Percentiles rank a stretch among this genome's conserved stretches.
phyloP scores from a whole-genome alignment of 2,797 vertebrate species.

The Apogon talboti region DNA sequence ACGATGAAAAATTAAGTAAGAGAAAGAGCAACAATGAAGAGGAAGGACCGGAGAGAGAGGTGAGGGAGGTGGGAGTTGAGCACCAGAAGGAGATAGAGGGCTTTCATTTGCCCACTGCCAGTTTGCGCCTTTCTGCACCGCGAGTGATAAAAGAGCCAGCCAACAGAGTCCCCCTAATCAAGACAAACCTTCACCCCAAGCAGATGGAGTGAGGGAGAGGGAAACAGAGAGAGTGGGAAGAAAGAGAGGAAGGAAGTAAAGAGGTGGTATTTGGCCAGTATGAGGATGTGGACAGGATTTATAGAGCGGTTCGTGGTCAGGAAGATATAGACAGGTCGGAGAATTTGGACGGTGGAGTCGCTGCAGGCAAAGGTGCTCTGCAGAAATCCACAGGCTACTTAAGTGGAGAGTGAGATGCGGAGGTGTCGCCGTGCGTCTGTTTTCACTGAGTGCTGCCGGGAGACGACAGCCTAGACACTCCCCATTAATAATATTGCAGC shows the following conservation, averaged over 20 bases:
- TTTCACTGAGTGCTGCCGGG: conserved; percentile 65
- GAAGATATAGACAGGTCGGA: conserved; percentile 53
- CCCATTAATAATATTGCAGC: conserved; percentile 78
- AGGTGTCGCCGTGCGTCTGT: conserved; percentile 40
- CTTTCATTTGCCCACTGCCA: conserved; percentile 81
- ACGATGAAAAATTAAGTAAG: conserved; percentile 33
- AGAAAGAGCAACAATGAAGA: conserved; percentile 59
- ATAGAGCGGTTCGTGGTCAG: conserved; percentile 64
- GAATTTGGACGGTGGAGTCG: conserved; percentile 37
- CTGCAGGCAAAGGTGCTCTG: conserved; percentile 44
- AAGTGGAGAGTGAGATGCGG: conserved; percentile 57
- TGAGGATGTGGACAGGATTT: conserved; percentile 62
- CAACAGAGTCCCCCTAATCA: conserved; percentile 79
- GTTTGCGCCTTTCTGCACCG: conserved; percentile 75
- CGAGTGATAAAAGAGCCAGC: conserved; percentile 80
- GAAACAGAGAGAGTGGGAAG: background rate
- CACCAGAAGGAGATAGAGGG: conserved; percentile 72
- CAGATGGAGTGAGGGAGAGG: conserved; percentile 56
- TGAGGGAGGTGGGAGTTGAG: conserved; percentile 55
- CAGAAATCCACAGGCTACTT: conserved; percentile 62
- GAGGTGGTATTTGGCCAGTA: conserved; percentile 52
- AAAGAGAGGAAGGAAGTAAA: conserved; percentile 3
- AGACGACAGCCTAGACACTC: conserved; percentile 76
- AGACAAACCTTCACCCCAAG: conserved; percentile 80
- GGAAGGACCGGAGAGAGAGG: conserved; percentile 14